Evolutionary conservation across 1,140 invertebrate genomes (phyloP), one percentile per base, ranked within the genome.

Genomic region (Magallana gigas): DNA sequence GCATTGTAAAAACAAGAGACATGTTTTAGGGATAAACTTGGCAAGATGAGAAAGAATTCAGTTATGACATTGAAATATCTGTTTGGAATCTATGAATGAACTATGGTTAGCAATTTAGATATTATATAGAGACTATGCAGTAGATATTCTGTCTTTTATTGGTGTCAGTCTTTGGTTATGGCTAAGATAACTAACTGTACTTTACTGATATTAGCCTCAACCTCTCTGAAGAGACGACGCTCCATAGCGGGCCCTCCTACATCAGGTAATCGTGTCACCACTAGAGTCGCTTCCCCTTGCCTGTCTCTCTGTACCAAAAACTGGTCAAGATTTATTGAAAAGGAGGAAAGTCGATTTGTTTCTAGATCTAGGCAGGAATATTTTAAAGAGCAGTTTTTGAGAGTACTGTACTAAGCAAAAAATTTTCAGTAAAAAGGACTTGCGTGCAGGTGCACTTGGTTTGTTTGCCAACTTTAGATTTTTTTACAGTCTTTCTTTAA

Each of bases 201-300:
- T 76, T 76, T 76, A 76, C 68, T 76, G 68, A 76, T 76, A 48
- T 76, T 76, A 76, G 68, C 68, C 68, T 76, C 68, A 18, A 76
- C 68, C 23, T 36, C 68, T 29, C 23, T 76, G 68, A 76, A 76
- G 68, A 76, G 68, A 76, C 68, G 68, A 76, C 68, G 68, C 68
- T 76, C 68, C 11, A 76, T 76, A 11, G 68, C 68, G 11, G 68
- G 68, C 68, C 68, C 68, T 29, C 68, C 29, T 11, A 76, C 68
- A 1, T 76, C 68, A 76, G 68, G 68, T 76, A 76, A 76, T 29
- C 9, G 68, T 36, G 68, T 76, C 68, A 76, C 68, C 12, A 76
- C 9, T 76, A 76, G 68, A 76, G 68, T 76, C 36, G 68, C 68
- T 76, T 76, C 68, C 68, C 68, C 8, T 36, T 12, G 68, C 36